phyloP scores from a whole-genome alignment of 2,888 invertebrate genomes.

The Coecobrya sp. region DNA sequence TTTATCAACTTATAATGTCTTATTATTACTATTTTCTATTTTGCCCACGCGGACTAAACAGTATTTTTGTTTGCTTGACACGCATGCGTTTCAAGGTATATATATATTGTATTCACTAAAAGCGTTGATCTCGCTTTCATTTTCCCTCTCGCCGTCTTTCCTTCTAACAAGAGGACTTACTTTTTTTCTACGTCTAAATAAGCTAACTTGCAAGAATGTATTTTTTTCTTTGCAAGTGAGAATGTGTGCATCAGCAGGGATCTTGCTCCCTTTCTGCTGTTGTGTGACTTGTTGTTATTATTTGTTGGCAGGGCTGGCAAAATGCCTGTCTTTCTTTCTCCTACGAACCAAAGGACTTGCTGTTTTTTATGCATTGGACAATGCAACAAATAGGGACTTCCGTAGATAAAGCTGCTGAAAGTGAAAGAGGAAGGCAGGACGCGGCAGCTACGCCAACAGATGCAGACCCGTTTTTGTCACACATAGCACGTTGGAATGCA shows the following conservation, averaged over 20 bases:
- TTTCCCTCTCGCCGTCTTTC: neutral
- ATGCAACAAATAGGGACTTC: constrained; percentile 27
- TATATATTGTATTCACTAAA: neutral
- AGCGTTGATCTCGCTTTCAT: neutral
- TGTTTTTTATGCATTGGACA: constrained; percentile 49
- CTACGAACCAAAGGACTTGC: neutral
- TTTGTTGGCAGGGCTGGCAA: constrained; percentile 52
- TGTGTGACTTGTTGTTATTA: constrained; percentile 54
- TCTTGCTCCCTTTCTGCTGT: neutral
- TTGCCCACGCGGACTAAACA: neutral
- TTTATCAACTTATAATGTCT: neutral
- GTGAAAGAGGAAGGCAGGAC: neutral
- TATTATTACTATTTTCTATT: neutral
- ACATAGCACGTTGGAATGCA: constrained; percentile 27
- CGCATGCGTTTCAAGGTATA: constrained; percentile 1
- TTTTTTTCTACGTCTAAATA: constrained; percentile 27
- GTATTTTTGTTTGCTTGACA: neutral
- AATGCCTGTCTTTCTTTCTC: constrained; percentile 60
- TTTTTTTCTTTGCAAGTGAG: neutral
- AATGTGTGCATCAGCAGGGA: constrained; percentile 32
- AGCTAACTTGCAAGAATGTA: constrained; percentile 29
- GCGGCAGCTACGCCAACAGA: neutral
- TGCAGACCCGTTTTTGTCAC: neutral
- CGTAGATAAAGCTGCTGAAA: constrained; percentile 11
- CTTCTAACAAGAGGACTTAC: neutral